These are phyloP conservation scores for Nomada ruficornis DNA, from an alignment of 2,888 invertebrate genomes.

Conservation along the genomic window DNA sequence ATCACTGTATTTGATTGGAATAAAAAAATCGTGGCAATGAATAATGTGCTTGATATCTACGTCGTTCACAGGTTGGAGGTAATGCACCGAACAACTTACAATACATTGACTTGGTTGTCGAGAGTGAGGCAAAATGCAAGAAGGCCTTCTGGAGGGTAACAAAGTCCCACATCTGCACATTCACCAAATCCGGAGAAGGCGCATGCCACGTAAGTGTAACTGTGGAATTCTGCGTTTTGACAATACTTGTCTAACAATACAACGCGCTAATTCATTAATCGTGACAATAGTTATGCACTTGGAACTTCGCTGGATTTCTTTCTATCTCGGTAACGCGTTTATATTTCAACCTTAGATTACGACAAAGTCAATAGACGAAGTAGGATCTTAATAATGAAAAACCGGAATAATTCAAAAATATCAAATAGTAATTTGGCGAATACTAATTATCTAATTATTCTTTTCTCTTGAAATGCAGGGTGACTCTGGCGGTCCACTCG, in stretches of 20 bases:
- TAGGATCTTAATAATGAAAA: background rate
- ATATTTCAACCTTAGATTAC: background rate
- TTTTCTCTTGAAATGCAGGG: constrained; percentile 50
- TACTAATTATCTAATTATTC: background rate
- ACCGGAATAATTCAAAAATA: background rate
- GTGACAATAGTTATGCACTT: too few relatives aligned
- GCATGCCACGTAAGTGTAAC: constrained; percentile 78
- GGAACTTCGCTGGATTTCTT: too few relatives aligned
- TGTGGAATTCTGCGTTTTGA: background rate
- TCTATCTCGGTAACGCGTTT: too few relatives aligned
- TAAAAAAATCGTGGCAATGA: too few relatives aligned
- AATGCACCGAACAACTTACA: constrained; percentile 70
- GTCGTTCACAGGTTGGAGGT: constrained; percentile 64
- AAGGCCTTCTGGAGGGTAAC: constrained; percentile 46
- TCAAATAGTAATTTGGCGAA: background rate
- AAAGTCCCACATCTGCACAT: constrained; percentile 75
- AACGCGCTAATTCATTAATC: background rate
- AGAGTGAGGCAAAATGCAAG: constrained; percentile 63
- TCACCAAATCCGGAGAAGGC: constrained; percentile 78
- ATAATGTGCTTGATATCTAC: background rate
- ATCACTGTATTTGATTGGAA: too few relatives aligned
- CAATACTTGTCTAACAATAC: too few relatives aligned
- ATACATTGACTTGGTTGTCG: constrained; percentile 60
- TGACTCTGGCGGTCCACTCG: constrained; percentile 70
- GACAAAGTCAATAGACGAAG: background rate